Evolutionary conservation across 2,797 vertebrate species (phyloP).

Genomic region (Todus mexicanus): DNA sequence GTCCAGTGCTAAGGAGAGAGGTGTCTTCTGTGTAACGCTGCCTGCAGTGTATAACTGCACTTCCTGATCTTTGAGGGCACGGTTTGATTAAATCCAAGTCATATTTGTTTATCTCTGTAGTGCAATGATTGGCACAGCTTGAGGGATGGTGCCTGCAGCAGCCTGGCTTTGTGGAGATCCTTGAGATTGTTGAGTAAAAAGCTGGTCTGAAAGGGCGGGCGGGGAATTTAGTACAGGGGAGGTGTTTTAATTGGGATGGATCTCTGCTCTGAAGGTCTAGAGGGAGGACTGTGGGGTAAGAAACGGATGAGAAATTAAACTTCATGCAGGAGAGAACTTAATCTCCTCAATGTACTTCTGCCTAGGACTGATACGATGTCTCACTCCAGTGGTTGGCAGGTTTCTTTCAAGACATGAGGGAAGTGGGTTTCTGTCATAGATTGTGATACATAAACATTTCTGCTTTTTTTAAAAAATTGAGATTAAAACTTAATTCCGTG

Average conservation of each 20-base stretch:
- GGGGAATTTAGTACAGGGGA: neutral
- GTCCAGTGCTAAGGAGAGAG: neutral
- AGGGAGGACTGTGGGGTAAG: neutral
- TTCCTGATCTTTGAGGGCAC: neutral
- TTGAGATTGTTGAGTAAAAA: neutral
- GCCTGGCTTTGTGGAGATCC: neutral
- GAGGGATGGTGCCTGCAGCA: neutral
- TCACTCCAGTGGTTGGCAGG: neutral
- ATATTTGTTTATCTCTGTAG: neutral
- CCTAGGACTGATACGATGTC: neutral
- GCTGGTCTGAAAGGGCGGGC: neutral
- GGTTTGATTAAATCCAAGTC: neutral
- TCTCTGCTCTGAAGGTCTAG: neutral
- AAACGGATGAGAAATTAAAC: neutral
- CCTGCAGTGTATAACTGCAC: neutral
- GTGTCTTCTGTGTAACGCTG: neutral
- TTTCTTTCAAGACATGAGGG: neutral
- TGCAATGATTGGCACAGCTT: neutral
- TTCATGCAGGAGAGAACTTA: neutral
- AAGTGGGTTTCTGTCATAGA: neutral
- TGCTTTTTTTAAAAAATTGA: neutral
- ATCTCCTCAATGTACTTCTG: neutral
- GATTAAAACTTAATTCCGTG: neutral
- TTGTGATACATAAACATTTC: neutral
- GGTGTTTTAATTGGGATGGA: neutral